A percentile compares a stretch with the other conserved stretches of the same genome.
These are phyloP conservation scores for Mirounga angustirostris DNA, from an alignment of 2,113 vertebrate species.

Conservation along the genomic window DNA sequence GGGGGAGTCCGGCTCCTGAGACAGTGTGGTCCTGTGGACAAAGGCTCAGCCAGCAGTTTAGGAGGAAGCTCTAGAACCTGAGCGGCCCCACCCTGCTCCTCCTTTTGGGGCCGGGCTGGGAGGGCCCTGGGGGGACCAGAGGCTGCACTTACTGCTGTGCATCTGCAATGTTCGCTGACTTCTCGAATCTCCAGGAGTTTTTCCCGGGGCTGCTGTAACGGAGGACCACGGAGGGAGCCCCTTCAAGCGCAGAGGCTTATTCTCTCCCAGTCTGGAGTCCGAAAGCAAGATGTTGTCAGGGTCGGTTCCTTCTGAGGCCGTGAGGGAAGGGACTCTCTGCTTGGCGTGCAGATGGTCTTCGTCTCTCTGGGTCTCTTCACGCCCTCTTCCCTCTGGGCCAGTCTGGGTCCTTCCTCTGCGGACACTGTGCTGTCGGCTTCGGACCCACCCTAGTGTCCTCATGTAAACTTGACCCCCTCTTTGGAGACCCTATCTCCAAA, in stretches of 20 bases:
- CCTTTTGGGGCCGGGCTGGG: background rate
- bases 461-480: background rate
- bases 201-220: background rate
- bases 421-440: fast-evolving
- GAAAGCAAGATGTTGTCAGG: background rate
- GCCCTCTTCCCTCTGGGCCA: fast-evolving
- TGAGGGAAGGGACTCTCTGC: background rate
- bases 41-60: background rate
- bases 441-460: background rate
- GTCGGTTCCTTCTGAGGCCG: background rate
- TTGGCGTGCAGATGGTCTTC: fast-evolving
- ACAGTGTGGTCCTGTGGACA: background rate
- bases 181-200: background rate
- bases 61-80: background rate
- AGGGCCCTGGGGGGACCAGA: background rate
- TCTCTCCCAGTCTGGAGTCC: background rate
- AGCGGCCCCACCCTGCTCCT: fast-evolving
- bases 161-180: fast-evolving
- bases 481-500: background rate
- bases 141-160: fast-evolving
- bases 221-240: background rate
- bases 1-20: background rate
- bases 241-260: background rate
- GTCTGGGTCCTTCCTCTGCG: background rate
- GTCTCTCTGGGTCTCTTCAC: too few species aligned